Conservation (phyloP, 2,888 invertebrate genomes). For the Terebella lapidaria region DNA sequence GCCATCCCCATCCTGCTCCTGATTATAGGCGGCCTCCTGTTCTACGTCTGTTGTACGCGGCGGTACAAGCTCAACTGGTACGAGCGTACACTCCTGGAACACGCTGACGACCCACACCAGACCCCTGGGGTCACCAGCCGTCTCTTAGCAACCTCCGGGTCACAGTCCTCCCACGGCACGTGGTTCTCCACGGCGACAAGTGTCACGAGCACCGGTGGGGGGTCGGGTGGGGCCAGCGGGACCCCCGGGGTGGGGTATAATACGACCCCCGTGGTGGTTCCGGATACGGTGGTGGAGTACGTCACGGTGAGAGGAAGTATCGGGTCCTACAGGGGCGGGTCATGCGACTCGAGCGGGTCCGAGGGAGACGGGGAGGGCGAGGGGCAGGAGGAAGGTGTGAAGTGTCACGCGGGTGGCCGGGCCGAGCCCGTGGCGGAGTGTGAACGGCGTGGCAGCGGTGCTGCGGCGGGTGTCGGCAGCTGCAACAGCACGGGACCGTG, state of each 20-base stretch:
- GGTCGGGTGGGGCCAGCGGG: background rate
- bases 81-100: conserved; percentile 60
- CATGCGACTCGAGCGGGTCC: background rate
- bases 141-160: background rate
- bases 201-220: background rate
- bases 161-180: too few relatives aligned
- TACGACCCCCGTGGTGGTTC: background rate
- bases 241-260: background rate
- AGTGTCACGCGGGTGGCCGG: background rate
- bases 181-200: background rate
- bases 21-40: conserved; percentile 31
- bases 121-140: background rate
- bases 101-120: conserved; percentile 24
- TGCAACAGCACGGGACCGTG: background rate
- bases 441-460: background rate
- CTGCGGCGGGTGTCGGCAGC: background rate
- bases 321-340: background rate
- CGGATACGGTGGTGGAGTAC: background rate
- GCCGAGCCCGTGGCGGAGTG: background rate
- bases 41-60: conserved; percentile 59
- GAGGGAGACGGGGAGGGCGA: background rate
- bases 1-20: conserved; percentile 23
- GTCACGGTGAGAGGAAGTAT: background rate
- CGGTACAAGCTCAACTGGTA: conserved; percentile 62
- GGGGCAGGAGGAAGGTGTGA: background rate